These are phyloP conservation scores for Apomyelois bistriatella DNA, from an alignment of 2,888 invertebrate genomes.

Conservation along the genomic window DNA sequence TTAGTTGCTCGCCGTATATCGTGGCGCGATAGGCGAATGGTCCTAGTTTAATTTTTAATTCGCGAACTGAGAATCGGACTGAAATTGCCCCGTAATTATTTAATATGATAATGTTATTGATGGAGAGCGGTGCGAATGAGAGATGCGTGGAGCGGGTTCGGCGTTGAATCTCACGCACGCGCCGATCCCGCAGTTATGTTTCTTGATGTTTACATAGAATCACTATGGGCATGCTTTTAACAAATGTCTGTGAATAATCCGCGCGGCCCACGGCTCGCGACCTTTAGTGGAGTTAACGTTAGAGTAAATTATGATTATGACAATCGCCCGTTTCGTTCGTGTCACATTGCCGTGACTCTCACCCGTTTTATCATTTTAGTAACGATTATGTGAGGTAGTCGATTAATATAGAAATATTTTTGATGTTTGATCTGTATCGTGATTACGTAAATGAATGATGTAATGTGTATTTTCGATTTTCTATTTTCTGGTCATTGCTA, in stretches of 20 bases:
- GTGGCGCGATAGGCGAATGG: conserved; percentile 23
- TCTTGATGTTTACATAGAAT: conserved; percentile 25
- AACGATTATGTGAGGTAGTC: conserved; percentile 66
- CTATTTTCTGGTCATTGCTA: conserved; percentile 61
- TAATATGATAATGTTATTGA: conserved; percentile 40
- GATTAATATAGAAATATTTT: conserved; percentile 73
- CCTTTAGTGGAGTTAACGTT: conserved; percentile 43
- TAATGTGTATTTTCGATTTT: conserved; percentile 63
- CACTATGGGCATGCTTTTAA: conserved; percentile 28
- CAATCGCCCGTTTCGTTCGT: conserved; percentile 45
- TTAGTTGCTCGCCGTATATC: conserved; percentile 14
- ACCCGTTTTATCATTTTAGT: conserved; percentile 55
- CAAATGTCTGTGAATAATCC: conserved; percentile 34
- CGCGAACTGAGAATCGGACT: conserved; percentile 53
- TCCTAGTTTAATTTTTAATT: conserved; percentile 44
- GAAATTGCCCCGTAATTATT: conserved; percentile 63
- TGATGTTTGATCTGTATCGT: conserved; percentile 76
- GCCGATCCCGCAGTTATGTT: conserved; percentile 30
- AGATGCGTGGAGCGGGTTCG: conserved; percentile 27
- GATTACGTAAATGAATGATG: conserved; percentile 60
- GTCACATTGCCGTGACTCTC: conserved; percentile 46
- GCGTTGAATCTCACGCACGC: conserved; percentile 68
- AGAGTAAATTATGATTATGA: conserved; percentile 46
- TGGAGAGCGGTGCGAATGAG: conserved; percentile 48
- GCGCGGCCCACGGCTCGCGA: conserved; percentile 32